Conservation (phyloP, 2,113 vertebrate genomes). For the Toxotes jaculatrix region DNA sequence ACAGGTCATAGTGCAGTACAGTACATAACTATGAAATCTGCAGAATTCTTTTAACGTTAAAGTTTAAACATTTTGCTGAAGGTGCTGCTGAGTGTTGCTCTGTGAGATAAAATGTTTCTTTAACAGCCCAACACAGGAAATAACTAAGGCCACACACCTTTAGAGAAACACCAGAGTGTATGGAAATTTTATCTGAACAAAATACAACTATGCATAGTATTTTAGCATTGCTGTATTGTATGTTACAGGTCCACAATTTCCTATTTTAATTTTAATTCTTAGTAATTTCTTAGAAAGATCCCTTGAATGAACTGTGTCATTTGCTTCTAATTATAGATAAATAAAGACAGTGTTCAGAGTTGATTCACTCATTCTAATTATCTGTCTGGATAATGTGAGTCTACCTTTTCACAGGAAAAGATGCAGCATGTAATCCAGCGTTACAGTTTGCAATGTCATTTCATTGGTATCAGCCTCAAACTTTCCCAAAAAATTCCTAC, state of each 20-base stretch:
- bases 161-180: background rate
- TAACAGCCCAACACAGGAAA: background rate
- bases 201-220: background rate
- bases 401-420: no score
- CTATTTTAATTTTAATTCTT: background rate
- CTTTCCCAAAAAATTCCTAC: background rate
- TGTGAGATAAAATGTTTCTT: background rate
- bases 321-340: background rate
- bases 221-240: background rate
- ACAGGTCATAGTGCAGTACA: conserved; percentile 4
- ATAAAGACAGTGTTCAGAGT: background rate
- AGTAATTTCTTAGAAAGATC: background rate
- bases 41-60: background rate
- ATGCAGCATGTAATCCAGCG: no score
- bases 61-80: background rate
- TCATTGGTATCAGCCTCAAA: background rate
- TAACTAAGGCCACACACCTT: background rate
- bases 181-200: background rate
- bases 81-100: no score
- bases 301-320: background rate
- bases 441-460: background rate
- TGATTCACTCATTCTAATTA: background rate
- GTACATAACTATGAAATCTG: background rate
- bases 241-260: background rate
- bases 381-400: background rate